phyloP scores from a whole-genome alignment of 2,113 vertebrate genomes.

The Macroglossus sobrinus region DNA sequence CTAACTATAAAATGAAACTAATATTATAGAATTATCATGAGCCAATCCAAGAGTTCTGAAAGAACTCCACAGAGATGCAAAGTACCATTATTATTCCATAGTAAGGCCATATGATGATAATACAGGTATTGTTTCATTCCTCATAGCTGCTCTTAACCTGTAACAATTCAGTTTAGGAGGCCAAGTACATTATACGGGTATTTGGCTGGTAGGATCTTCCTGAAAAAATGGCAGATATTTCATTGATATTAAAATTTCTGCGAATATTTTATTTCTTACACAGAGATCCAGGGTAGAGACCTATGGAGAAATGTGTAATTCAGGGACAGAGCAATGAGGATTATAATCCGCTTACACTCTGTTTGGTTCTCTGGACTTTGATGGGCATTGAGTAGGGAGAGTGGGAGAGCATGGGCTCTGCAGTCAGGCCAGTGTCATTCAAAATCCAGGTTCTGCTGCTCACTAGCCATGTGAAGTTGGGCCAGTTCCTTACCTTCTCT shows the following conservation, averaged over 20 bases:
- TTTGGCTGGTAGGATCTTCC: not conserved
- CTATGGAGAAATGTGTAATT: not conserved
- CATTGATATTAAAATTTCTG: not conserved
- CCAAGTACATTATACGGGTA: not conserved
- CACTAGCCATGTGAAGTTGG: accelerated
- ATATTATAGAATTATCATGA: not conserved
- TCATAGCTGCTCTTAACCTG: not conserved
- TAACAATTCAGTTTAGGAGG: not conserved
- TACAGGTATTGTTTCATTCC: not conserved
- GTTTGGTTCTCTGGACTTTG: not conserved
- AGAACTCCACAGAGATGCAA: not conserved
- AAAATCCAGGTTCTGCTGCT: not conserved
- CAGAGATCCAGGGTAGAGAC: not conserved
- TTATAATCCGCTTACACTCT: not conserved
- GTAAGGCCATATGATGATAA: not conserved
- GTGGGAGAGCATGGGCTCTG: accelerated
- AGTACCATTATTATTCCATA: not conserved
- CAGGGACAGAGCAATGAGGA: not conserved
- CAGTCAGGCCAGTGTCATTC: not conserved
- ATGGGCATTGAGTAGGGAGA: not conserved
- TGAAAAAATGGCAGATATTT: not conserved
- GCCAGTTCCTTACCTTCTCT: not conserved
- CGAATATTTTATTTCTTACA: not conserved
- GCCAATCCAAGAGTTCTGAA: not conserved
- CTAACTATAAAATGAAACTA: not conserved